Percentiles rank a stretch among this genome's conserved stretches.
Evolutionary conservation across 2,113 vertebrate species (phyloP).

Genomic region (Corythaeola cristata): DNA sequence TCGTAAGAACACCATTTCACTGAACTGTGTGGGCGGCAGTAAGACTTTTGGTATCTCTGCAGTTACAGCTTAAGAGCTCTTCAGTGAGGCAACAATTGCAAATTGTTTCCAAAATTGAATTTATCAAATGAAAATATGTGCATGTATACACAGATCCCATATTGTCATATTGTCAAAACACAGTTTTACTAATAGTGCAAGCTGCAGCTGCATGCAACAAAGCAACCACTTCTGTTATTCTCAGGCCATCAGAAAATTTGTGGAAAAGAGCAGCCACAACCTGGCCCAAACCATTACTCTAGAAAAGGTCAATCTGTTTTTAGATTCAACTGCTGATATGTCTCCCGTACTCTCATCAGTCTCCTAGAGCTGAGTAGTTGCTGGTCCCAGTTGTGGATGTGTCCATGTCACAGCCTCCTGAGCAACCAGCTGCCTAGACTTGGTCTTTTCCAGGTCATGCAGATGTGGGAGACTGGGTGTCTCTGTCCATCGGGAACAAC

Average conservation of each 20-base stretch:
- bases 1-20: background rate
- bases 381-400: background rate
- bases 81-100: background rate
- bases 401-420: no score
- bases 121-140: background rate
- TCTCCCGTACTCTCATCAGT: background rate
- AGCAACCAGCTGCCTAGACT: background rate
- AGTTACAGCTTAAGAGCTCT: background rate
- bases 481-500: background rate
- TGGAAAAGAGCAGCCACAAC: background rate
- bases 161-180: background rate
- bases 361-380: background rate
- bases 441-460: fast-evolving
- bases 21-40: background rate
- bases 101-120: background rate
- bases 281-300: background rate
- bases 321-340: background rate
- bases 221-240: background rate
- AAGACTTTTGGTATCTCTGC: background rate
- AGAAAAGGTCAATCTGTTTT: background rate
- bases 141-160: background rate
- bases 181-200: background rate
- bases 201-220: background rate
- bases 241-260: background rate
- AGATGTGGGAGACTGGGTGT: background rate